Conservation (phyloP, 2,888 invertebrate species). For the Ganaspis brasiliensis region DNA sequence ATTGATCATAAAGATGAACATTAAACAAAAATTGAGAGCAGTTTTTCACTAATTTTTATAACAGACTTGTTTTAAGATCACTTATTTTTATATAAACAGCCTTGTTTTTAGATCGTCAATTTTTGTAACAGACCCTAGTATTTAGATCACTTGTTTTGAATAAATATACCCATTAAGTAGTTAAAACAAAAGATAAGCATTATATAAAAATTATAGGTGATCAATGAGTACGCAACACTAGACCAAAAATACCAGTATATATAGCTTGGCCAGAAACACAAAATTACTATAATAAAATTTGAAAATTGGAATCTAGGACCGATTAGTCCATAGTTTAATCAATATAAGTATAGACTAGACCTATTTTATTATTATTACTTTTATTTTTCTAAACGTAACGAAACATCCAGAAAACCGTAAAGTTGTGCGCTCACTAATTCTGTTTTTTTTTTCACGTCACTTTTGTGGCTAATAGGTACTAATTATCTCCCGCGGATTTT, state of each 20-base stretch:
- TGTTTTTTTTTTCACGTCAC: constrained; percentile 7
- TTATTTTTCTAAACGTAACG: background rate
- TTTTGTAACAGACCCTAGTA: background rate
- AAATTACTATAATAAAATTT: constrained; percentile 18
- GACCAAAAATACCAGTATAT: background rate
- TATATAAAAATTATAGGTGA: background rate
- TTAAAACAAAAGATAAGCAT: background rate
- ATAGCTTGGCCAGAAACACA: too few species aligned
- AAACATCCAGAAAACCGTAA: background rate
- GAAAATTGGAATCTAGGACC: background rate
- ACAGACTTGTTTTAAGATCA: too few species aligned
- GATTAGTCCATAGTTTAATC: background rate
- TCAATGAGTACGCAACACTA: background rate
- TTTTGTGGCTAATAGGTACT: constrained; percentile 18
- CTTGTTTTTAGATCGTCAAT: too few species aligned
- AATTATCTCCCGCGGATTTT: constrained; percentile 13
- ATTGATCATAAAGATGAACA: background rate
- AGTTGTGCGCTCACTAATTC: background rate
- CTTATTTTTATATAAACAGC: too few species aligned
- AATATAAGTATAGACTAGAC: background rate
- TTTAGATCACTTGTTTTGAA: constrained; percentile 3
- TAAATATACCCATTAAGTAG: constrained; percentile 7
- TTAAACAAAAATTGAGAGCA: background rate
- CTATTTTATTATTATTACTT: too few species aligned
- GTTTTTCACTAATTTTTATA: background rate